Conservation (phyloP, 2,113 vertebrate species). For the Aldabrachelys gigantea region DNA sequence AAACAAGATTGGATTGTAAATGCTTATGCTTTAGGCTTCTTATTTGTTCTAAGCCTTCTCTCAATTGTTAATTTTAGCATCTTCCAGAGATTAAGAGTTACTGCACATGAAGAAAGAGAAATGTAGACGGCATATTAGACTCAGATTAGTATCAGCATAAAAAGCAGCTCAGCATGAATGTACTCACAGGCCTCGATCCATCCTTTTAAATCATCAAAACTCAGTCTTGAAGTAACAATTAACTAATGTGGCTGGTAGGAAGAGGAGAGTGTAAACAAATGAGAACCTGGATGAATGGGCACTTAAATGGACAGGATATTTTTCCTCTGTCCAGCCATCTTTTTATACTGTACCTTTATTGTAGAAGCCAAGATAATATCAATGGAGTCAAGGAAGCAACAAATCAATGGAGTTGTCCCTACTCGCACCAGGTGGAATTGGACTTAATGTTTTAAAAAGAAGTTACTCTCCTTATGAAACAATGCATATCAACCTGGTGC, state of each 20-base stretch:
- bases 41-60: neutral
- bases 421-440: neutral
- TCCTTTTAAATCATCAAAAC: neutral
- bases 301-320: neutral
- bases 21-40: neutral
- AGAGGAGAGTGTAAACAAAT: neutral
- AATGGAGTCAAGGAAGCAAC: neutral
- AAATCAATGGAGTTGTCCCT: neutral
- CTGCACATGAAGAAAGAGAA: neutral
- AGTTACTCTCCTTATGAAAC: neutral
- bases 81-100: neutral
- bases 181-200: fast-evolving
- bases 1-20: neutral
- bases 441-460: neutral
- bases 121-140: neutral
- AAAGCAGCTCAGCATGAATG: neutral
- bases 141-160: neutral
- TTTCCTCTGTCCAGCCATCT: neutral
- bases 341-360: neutral
- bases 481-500: neutral
- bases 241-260: neutral
- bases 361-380: neutral
- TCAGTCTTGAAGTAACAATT: neutral
- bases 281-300: neutral
- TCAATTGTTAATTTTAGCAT: neutral